phyloP scores from a whole-genome alignment of 1,140 invertebrate genomes.

The Helicoverpa armigera region DNA sequence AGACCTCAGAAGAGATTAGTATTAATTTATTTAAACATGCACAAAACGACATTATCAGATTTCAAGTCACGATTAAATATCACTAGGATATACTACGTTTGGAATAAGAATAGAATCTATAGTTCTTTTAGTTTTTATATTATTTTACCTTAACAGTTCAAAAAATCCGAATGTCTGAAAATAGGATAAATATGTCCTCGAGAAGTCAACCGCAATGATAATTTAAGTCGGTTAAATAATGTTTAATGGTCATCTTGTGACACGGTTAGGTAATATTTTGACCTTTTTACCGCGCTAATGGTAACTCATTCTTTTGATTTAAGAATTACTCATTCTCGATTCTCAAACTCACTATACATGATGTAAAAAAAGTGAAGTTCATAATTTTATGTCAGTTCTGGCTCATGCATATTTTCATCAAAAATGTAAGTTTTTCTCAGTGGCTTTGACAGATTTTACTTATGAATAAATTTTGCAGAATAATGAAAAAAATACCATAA shows the following conservation, averaged over 20 bases:
- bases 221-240: slow-evolving; percentile 14
- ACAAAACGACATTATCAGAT: neutral
- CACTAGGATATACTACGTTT: neutral
- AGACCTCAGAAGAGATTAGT: neutral
- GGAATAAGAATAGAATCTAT: neutral
- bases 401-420: too few relatives aligned
- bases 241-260: slow-evolving; percentile 13
- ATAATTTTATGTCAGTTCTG: too few relatives aligned
- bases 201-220: neutral
- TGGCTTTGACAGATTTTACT: too few relatives aligned
- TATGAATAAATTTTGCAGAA: too few relatives aligned
- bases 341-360: too few relatives aligned
- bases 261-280: slow-evolving; percentile 22
- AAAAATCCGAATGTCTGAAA: neutral
- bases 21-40: neutral
- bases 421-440: too few relatives aligned
- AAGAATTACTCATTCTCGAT: too few relatives aligned
- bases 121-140: neutral
- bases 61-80: neutral
- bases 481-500: too few relatives aligned
- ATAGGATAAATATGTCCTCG: neutral
- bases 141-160: neutral
- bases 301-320: too few relatives aligned
- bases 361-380: too few relatives aligned
- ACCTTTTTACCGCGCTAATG: slow-evolving; percentile 27